Base-by-base conservation (phyloP, 2,797 vertebrate genomes). In the Oryzias dopingdopingensis region DNA sequence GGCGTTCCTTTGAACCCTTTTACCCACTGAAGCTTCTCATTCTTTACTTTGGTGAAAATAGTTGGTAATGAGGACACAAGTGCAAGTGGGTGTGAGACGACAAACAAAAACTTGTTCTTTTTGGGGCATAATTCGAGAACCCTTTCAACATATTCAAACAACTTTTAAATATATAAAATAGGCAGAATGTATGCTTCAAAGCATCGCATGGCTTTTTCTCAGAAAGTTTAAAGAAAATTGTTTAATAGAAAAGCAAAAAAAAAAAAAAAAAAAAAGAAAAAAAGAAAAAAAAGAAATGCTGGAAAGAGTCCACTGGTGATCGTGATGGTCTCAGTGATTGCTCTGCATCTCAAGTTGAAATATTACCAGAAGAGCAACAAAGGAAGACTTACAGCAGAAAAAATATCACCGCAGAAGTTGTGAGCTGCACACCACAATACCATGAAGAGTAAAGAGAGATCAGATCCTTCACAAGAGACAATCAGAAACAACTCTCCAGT, bases 191-290 rank as follows among this genome's bases (percentile, higher is more conserved):
- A 90, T 88, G 88, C 88, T 83, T 76, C 68, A 79, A 92, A 90
- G 88, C 86, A 86, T 91, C 85, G 72, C 88, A 92, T 93, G 91
- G 92, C 92, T 93, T 93, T 82, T 93, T 85, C 76, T 91, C 79
- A 77, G 74, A 89, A 89, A 83, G 79, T 83, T 67, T 61, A 79
- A 67, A 63, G 49, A 57, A 52, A 79, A 81, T 37, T 2, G 12
- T 37, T 37, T 37, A 37, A 37, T 37, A 37, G 32, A 62, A 45
- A 52, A 59, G 12, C 20, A 41, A 17, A 58, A 83, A 79, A 77
- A 88, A 88, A 73, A 72, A 56, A 61, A 81, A 17, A 58, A 83
- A 79, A 77, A 88, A 88, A 73, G 70, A 56, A 61, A 81, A 76
- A 75, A 82, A 65, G 18, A 55, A 79, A 80, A 87, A 64, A 79